phyloP scores from a whole-genome alignment of 2,797 vertebrate genomes.

The Microchirus variegatus region DNA sequence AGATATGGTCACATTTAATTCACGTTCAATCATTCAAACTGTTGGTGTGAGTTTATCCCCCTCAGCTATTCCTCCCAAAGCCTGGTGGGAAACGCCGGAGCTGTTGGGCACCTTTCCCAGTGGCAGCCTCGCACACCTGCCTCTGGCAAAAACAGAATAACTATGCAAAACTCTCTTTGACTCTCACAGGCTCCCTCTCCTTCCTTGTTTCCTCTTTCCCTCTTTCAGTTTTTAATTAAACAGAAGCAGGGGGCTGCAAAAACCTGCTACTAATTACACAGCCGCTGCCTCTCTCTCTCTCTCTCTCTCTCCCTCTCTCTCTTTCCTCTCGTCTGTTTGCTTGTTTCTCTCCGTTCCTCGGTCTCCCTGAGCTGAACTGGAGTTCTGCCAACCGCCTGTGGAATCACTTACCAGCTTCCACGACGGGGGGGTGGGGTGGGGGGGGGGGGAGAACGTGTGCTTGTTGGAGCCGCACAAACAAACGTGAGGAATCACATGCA shows the following conservation, averaged over 20 bases:
- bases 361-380: conserved; percentile 58
- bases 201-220: conserved; percentile 62
- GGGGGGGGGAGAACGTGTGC: conserved; percentile 35
- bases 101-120: conserved; percentile 67
- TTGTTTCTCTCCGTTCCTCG: conserved; percentile 44
- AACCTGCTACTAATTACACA: conserved; percentile 80
- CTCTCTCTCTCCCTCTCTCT: conserved; percentile 29
- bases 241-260: conserved; percentile 74
- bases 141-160: conserved; percentile 74
- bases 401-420: conserved; percentile 74
- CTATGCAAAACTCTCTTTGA: conserved; percentile 67
- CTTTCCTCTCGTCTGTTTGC: conserved; percentile 35
- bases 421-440: conserved; percentile 41
- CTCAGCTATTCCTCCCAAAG: conserved; percentile 57
- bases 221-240: conserved; percentile 80
- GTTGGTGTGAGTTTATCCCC: conserved; percentile 52
- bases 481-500: conserved; percentile 4
- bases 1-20: conserved; percentile 35
- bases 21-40: conserved; percentile 54
- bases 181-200: conserved; percentile 51
- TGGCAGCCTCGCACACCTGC: conserved; percentile 71
- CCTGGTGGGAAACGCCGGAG: conserved; percentile 59
- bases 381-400: conserved; percentile 77
- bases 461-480: conserved; percentile 21
- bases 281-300: conserved; percentile 61